These are phyloP conservation scores for Syngnathoides biaculeatus DNA, from an alignment of 2,113 vertebrate species.

Conservation along the genomic window DNA sequence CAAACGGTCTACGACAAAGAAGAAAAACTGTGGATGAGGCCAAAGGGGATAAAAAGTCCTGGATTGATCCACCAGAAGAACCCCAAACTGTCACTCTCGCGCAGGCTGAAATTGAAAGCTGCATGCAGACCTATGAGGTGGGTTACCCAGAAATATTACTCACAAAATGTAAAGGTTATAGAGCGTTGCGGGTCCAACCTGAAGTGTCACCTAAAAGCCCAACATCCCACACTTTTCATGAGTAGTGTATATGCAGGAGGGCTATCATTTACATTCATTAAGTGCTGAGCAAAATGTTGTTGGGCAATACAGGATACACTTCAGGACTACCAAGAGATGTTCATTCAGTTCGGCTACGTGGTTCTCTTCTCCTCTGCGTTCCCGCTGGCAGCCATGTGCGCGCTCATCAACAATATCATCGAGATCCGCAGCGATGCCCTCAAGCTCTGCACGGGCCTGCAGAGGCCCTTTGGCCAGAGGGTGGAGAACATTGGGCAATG, in stretches of 20 bases:
- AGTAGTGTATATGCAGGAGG: too few species aligned
- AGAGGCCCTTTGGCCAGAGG: constrained; percentile 88
- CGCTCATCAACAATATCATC: constrained; percentile 93
- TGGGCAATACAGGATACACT: constrained; percentile 84
- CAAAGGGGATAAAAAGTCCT: constrained; percentile 78
- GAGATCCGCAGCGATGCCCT: constrained; percentile 94
- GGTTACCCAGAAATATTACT: background rate
- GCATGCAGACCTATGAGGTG: constrained; percentile 95
- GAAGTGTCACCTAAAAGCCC: too few species aligned
- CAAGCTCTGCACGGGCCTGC: constrained; percentile 89
- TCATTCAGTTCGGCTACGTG: constrained; percentile 95
- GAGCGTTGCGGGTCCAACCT: too few species aligned
- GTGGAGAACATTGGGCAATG: constrained; percentile 92
- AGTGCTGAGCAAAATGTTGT: background rate
- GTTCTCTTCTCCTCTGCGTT: constrained; percentile 96
- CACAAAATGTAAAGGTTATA: background rate
- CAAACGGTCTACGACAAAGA: constrained; percentile 49
- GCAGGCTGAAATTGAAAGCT: constrained; percentile 94
- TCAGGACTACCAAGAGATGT: constrained; percentile 98
- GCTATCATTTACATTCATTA: background rate
- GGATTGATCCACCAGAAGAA: constrained; percentile 92
- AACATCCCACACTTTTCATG: too few species aligned
- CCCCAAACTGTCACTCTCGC: constrained; percentile 76
- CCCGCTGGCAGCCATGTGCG: constrained; percentile 88
- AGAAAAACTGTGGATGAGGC: constrained; percentile 47